A percentile compares a stretch with the other conserved stretches of the same genome.
Evolutionary conservation across 2,797 vertebrate genomes (phyloP).

Genomic region (Macropus fuliginosus): DNA sequence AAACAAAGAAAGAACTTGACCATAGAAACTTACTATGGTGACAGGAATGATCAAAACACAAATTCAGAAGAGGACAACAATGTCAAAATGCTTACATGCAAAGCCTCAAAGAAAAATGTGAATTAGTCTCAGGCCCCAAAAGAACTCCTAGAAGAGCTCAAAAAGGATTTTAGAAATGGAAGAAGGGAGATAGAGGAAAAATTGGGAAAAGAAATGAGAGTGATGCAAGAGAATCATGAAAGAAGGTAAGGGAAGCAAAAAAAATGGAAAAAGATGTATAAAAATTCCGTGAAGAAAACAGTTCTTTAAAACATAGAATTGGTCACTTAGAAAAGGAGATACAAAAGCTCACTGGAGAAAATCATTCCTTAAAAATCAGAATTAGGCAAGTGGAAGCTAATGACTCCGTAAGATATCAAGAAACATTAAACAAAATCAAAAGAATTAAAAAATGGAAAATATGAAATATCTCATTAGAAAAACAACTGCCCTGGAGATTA

Average conservation of each 20-base stretch:
- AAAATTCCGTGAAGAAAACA: background rate
- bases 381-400: background rate
- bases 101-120: background rate
- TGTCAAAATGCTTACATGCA: background rate
- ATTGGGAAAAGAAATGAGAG: background rate
- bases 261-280: background rate
- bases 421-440: background rate
- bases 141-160: background rate
- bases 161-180: background rate
- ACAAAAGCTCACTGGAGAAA: background rate
- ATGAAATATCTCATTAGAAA: background rate
- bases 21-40: background rate
- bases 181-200: background rate
- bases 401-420: background rate
- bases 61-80: background rate
- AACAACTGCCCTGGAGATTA: background rate
- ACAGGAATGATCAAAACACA: background rate
- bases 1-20: background rate
- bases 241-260: background rate
- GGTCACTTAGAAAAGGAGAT: background rate
- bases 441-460: background rate
- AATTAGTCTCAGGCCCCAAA: background rate
- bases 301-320: background rate
- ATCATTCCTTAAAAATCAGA: background rate
- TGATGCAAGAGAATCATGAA: background rate